These are phyloP conservation scores for Spodoptera frugiperda DNA, from an alignment of 1,140 invertebrate species.

Conservation along the genomic window DNA sequence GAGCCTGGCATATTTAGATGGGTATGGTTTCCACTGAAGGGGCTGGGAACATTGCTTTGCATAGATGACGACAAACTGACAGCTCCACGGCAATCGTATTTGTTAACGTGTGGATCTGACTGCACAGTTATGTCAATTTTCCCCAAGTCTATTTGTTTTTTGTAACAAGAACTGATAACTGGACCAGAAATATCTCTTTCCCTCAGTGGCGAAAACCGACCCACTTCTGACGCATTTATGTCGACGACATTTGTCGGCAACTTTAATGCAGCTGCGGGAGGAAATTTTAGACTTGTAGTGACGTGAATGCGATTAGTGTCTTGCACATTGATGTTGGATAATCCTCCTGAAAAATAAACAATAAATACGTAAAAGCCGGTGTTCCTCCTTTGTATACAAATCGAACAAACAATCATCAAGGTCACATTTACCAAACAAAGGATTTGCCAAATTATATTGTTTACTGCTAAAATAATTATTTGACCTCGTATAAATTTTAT, in stretches of 20 bases:
- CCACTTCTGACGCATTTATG: conserved; percentile 87
- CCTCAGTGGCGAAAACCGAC: conserved; percentile 88
- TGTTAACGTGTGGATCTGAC: conserved; percentile 87
- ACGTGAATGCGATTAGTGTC: conserved; percentile 67
- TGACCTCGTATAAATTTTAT: conserved; percentile 58
- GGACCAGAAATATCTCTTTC: conserved; percentile 87
- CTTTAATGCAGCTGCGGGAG: conserved; percentile 74
- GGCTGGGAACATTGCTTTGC: conserved; percentile 91
- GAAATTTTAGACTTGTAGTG: conserved; percentile 69
- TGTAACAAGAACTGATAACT: conserved; percentile 83
- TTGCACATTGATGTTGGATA: conserved; percentile 57
- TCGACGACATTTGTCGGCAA: conserved; percentile 86
- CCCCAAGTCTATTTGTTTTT: conserved; percentile 59
- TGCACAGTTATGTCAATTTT: conserved; percentile 78
- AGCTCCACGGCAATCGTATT: conserved; percentile 90
- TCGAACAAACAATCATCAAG: conserved; percentile 25
- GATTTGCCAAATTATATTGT: conserved; percentile 53
- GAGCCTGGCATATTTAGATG: conserved; percentile 91
- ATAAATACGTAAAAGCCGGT: conserved; percentile 4
- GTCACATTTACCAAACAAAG: conserved; percentile 55
- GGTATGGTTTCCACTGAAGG: conserved; percentile 88
- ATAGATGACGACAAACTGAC: conserved; percentile 90
- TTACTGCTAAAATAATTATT: conserved; percentile 50
- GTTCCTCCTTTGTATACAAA: not conserved
- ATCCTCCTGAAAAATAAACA: conserved; percentile 54